Conservation (phyloP, 2,113 vertebrate genomes). For the Ranitomeya variabilis region DNA sequence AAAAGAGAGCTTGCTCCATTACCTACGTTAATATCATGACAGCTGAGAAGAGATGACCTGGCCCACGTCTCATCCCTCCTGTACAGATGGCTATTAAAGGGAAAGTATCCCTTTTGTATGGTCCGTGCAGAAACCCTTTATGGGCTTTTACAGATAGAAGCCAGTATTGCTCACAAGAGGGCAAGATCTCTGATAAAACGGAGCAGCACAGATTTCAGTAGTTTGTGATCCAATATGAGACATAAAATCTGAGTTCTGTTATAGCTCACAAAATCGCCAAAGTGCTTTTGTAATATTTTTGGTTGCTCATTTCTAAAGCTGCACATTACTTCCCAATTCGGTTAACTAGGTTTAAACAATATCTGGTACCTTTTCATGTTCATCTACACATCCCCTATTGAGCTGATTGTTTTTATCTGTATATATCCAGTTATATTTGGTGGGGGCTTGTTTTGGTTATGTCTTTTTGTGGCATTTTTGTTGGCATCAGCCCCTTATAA, state of each 20-base stretch:
- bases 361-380: background rate
- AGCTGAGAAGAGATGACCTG: constrained; percentile 99
- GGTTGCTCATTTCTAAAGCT: background rate
- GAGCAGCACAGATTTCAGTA: constrained; percentile 78
- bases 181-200: constrained; percentile 77
- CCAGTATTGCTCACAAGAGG: constrained; percentile 81
- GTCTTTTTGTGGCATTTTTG: too few species aligned
- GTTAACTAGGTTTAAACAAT: background rate
- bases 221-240: constrained; percentile 70
- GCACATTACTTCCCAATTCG: background rate
- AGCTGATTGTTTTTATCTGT: too few species aligned
- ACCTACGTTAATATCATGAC: constrained; percentile 98
- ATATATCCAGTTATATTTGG: too few species aligned
- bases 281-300: constrained; percentile 9
- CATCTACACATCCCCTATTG: background rate
- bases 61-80: constrained; percentile 95
- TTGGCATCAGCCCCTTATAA: too few species aligned
- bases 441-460: too few species aligned
- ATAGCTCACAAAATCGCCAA: constrained; percentile 26
- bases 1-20: constrained; percentile 95
- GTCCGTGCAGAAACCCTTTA: constrained; percentile 86
- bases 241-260: constrained; percentile 69
- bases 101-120: constrained; percentile 93
- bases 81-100: constrained; percentile 99
- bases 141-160: constrained; percentile 81